phyloP scores from a whole-genome alignment of 2,888 invertebrate genomes.

The Cantharis rustica region DNA sequence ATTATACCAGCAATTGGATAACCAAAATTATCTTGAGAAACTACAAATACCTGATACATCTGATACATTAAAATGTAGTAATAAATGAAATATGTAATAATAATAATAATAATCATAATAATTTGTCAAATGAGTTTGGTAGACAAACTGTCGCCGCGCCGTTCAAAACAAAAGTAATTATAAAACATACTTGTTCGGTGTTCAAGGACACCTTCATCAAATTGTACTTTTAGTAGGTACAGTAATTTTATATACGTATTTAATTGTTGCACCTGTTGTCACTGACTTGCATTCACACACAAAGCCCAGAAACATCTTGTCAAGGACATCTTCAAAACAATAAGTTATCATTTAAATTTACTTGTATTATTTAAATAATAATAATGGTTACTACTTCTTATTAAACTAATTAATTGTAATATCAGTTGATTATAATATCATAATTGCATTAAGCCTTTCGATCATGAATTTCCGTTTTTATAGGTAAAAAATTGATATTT shows the following conservation, averaged over 20 bases:
- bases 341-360: not conserved
- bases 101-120: not conserved
- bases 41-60: not conserved
- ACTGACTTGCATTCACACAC: constrained; percentile 7
- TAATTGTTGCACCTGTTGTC: constrained; percentile 17
- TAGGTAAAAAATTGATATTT: too few species aligned
- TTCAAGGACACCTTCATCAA: constrained; percentile 7
- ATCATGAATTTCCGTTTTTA: too few species aligned
- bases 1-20: not conserved
- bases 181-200: not conserved
- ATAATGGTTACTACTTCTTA: not conserved
- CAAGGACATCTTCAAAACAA: constrained; percentile 6
- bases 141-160: constrained; percentile 11
- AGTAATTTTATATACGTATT: not conserved
- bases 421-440: not conserved
- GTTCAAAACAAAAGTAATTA: not conserved
- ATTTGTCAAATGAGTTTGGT: not conserved
- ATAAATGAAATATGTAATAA: too few species aligned
- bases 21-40: not conserved
- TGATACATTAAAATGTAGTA: not conserved
- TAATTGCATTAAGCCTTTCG: too few species aligned
- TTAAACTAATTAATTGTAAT: not conserved
- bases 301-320: constrained; percentile 6
- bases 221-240: constrained; percentile 9
- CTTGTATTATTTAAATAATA: not conserved